A percentile compares a stretch with the other conserved stretches of the same genome.
Evolutionary conservation across 2,888 invertebrate species (phyloP).

Genomic region (Netelia virgata): DNA sequence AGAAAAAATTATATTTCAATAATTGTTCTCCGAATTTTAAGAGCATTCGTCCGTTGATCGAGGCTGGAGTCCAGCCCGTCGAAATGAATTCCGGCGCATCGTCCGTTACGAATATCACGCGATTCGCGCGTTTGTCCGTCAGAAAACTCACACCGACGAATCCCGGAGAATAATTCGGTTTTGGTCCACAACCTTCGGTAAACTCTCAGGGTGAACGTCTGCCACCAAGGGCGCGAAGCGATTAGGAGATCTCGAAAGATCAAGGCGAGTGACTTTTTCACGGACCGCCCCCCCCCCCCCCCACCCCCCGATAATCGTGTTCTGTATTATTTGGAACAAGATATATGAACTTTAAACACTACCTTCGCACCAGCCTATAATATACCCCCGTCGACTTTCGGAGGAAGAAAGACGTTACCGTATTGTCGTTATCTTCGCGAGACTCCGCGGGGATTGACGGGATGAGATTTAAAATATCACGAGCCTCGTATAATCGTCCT

Average conservation of each 20-base stretch:
- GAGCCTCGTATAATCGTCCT: slow-evolving; percentile 6
- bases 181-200: slow-evolving; percentile 53
- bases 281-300: not conserved
- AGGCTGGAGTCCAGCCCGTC: too few species aligned
- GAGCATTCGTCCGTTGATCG: too few species aligned
- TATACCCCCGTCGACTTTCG: slow-evolving; percentile 1
- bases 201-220: slow-evolving; percentile 4
- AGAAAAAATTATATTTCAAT: too few species aligned
- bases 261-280: not conserved
- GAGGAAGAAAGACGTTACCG: slow-evolving; percentile 12
- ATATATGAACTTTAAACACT: slow-evolving; percentile 52
- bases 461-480: slow-evolving; percentile 21
- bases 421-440: not conserved
- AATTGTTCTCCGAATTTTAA: too few species aligned
- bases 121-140: not conserved
- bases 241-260: not conserved
- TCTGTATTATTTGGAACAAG: slow-evolving; percentile 38
- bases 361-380: slow-evolving; percentile 22
- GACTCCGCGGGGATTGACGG: not conserved
- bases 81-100: too few species aligned
- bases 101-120: not conserved
- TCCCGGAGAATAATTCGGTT: too few species aligned
- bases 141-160: too few species aligned
- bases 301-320: not conserved
- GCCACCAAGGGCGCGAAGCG: not conserved